Evolutionary conservation across 2,797 vertebrate genomes (phyloP), one percentile per base, ranked within the genome.

Genomic region (Diglossa cyanea): DNA sequence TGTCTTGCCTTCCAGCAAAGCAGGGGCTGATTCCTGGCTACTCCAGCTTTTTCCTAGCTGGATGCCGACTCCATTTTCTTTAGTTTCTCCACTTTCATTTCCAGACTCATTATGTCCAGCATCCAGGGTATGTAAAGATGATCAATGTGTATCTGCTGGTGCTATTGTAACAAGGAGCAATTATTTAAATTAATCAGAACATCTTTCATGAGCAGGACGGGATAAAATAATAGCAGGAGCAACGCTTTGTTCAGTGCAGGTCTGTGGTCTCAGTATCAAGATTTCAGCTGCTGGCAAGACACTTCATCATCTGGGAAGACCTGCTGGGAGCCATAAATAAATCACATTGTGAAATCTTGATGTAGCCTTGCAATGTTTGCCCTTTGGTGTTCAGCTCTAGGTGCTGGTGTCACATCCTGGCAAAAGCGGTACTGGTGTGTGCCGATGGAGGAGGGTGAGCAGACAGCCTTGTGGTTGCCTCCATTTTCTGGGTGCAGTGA

Each of bases 101-200:
- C 68, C 66, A 73, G 39, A 57, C 28, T 81, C 17, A 7, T 88
- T 86, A 31, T 5, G 3, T 76, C 50, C 74, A 31, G 13, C 75
- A 75, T 51, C 57, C 51, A 67, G 77, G 23, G 14, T 81, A 48
- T 6, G 44, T 76, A 65, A 73, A 50, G 61, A 47, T 93, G 62
- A 72, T 63, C 39, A 73, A 3, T 50, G 62, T 74, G 21, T 60
- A 35, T 71, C 83, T 84, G 25, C 60, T 58, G 45, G 51, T 86
- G 84, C 85, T 86, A 1, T 53, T 91, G 40, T 92, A 85, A 84
- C 55, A 48, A 3, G 10, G 75, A 93, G 14, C 19, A 84, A 80
- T 86, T 68, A 89, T 50, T 95, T 91, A 86, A 81, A 86, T 79
- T 62, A 89, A 91, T 70, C 74, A 70, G 54, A n/a, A 83, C 68